Base-by-base conservation (phyloP, 2,113 vertebrate species). In the Tragelaphus imberbis region DNA sequence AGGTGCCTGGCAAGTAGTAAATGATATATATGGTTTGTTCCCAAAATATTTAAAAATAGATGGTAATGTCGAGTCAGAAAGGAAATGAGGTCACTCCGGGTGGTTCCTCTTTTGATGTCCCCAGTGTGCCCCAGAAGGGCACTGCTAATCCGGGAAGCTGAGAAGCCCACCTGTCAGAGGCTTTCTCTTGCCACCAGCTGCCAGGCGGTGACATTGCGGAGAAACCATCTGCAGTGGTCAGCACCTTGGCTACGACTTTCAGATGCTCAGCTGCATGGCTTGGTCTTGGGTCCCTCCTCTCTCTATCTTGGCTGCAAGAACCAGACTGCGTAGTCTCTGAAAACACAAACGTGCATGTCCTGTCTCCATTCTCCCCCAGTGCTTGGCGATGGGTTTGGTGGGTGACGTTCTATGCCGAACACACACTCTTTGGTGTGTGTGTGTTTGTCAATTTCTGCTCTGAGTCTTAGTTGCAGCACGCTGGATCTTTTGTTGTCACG, bases 151-250 rank as follows among this genome's bases (percentile, higher is more conserved):
- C 96, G 61, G 97, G 97, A 94, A 91, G 55, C 14, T 92, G 63
- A 89, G 94, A 95, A 94, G 82, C 85, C 96, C 97, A 98, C 94
- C 97, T 96, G 97, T 97, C 91, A 88, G 90, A 92, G 92, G 75
- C 58, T 51, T 49, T 85, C 81, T 40, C 6, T 88, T 28, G 65
- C 94, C 49, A 71, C 90, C 95, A 97, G 95, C 95, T 97, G 96
- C 84, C 92, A 61, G 88, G 61, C 81, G 27, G 3, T 90, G 96
- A 92, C 94, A 49, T 80, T 0, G 27, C 2, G 6, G 59, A 51
- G 85, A 85, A 87, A 65, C 82, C 49, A 17, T 81, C 82, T 87
- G 94, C 63, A 30, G 53, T 0, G 25, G n/a, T 63, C 87, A 68
- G 92, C 65, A 63, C 28, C 68, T 36, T 8, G 27, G 86, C 95